Percentiles rank a stretch among this genome's conserved stretches.
These are phyloP conservation scores for Lasioglossum morio DNA, from an alignment of 2,888 invertebrate genomes.

Conservation along the genomic window DNA sequence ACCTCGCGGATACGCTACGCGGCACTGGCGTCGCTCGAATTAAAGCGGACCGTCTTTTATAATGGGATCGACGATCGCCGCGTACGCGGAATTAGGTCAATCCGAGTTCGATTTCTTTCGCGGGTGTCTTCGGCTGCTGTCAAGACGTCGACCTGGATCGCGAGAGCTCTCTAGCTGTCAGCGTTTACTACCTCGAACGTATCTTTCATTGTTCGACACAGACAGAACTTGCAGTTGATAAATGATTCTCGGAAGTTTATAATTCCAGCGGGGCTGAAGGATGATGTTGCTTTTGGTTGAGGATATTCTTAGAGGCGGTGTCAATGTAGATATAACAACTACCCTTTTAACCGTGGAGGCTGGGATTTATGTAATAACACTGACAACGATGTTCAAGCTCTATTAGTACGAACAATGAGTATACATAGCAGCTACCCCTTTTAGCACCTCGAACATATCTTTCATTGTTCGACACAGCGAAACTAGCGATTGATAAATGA, in stretches of 20 bases:
- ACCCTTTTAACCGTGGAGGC: too few species aligned
- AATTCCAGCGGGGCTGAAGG: background rate
- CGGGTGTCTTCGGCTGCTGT: background rate
- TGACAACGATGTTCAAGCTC: too few species aligned
- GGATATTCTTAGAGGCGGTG: background rate
- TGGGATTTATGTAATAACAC: too few species aligned
- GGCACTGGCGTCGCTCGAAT: constrained; percentile 22
- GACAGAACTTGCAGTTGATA: too few species aligned
- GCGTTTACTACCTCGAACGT: background rate
- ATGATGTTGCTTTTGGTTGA: background rate
- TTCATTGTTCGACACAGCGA: too few species aligned
- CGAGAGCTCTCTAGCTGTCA: background rate
- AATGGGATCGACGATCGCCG: constrained; percentile 31
- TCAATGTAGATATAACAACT: background rate
- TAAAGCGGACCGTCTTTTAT: constrained; percentile 54
- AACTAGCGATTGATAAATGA: too few species aligned
- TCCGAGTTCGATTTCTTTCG: constrained; percentile 27
- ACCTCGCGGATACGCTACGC: background rate
- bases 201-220: background rate
- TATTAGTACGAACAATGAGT: too few species aligned
- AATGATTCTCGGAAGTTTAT: background rate
- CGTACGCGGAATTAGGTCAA: constrained; percentile 31
- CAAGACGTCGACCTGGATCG: background rate
- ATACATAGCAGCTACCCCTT: too few species aligned
- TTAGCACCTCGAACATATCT: background rate